Conservation (phyloP, 2,888 invertebrate genomes). For the Lobophora halterata region DNA sequence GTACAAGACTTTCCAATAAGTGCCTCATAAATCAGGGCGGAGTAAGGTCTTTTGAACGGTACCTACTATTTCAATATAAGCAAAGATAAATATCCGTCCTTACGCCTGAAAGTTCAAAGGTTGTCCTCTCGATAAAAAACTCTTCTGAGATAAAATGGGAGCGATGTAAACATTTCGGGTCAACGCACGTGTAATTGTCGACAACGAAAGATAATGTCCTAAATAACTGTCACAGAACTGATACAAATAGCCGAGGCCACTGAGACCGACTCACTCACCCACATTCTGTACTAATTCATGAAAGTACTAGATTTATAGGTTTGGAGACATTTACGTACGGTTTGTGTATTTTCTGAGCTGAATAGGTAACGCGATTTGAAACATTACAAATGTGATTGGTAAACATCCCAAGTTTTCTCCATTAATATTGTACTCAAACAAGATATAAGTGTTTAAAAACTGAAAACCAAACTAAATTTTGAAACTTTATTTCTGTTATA, state of each 20-base stretch:
- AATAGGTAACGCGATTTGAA: too few species aligned
- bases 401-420: too few species aligned
- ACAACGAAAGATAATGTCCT: slow-evolving; percentile 50
- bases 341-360: too few species aligned
- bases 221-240: slow-evolving; percentile 52
- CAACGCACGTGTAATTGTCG: slow-evolving; percentile 58
- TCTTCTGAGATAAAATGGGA: slow-evolving; percentile 13
- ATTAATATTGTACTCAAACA: too few species aligned
- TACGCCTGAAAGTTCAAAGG: slow-evolving; percentile 21
- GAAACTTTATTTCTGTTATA: too few species aligned
- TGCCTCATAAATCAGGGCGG: slow-evolving; percentile 25
- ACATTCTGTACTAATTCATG: slow-evolving; percentile 25
- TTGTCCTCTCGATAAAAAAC: slow-evolving; percentile 18
- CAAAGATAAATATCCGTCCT: slow-evolving; percentile 18
- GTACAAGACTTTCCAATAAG: slow-evolving; percentile 25
- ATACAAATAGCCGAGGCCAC: slow-evolving; percentile 43
- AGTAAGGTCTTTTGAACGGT: slow-evolving; percentile 22
- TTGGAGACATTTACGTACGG: slow-evolving; percentile 8
- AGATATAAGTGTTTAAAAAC: too few species aligned
- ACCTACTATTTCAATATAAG: slow-evolving; percentile 16
- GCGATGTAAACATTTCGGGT: slow-evolving; percentile 46
- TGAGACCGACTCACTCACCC: slow-evolving; percentile 32
- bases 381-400: too few species aligned
- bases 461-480: too few species aligned
- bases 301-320: slow-evolving; percentile 24